These are phyloP conservation scores for Paratilapia polleni DNA, from an alignment of 2,113 vertebrate species.

Conservation along the genomic window DNA sequence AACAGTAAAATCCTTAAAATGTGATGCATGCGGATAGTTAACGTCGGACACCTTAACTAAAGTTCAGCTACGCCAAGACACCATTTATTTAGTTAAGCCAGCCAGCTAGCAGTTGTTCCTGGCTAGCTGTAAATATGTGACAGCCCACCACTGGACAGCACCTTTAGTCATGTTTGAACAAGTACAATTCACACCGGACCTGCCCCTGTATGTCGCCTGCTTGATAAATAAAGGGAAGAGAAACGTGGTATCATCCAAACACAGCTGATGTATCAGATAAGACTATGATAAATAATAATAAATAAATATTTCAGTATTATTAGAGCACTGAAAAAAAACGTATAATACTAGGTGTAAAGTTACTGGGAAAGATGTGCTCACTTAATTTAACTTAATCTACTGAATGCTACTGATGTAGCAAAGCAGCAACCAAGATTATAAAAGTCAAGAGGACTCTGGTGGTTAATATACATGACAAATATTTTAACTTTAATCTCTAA, in stretches of 20 bases:
- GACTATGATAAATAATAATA: not conserved
- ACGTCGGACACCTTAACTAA: not conserved
- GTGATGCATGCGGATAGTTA: not conserved
- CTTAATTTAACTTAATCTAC: not conserved
- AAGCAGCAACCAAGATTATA: not conserved
- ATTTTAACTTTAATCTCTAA: not conserved
- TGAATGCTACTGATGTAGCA: not conserved
- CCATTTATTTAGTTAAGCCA: not conserved
- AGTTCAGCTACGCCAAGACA: not conserved
- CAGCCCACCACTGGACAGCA: constrained; percentile 21
- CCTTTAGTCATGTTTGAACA: not conserved
- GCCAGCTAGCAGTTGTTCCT: constrained; percentile 4
- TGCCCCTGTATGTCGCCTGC: not conserved
- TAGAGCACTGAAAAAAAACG: not conserved
- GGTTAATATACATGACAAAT: not conserved
- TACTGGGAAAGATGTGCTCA: not conserved
- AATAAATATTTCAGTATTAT: not conserved
- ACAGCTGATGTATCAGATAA: not conserved
- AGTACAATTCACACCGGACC: not conserved
- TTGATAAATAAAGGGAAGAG: not conserved
- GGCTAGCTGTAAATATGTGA: constrained; percentile 1
- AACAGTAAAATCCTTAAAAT: not conserved
- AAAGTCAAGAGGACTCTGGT: not conserved
- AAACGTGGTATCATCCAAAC: not conserved
- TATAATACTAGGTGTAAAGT: not conserved